phyloP scores from a whole-genome alignment of 2,888 invertebrate species.

The Cepaea hortensis region DNA sequence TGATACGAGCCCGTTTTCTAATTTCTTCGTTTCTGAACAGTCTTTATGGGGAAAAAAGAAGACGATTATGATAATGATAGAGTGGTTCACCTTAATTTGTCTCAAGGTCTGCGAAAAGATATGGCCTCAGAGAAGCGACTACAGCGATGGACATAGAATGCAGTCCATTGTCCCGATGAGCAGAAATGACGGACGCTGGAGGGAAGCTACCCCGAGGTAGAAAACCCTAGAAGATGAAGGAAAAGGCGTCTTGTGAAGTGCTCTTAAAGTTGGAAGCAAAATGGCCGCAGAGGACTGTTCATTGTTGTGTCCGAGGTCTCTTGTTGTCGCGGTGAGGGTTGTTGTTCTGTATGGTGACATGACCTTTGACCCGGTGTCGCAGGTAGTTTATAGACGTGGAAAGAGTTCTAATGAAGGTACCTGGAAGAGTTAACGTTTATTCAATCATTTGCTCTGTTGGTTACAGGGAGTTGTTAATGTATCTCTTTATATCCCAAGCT shows the following conservation, averaged over 20 bases:
- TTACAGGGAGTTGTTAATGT: not conserved
- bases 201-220: slow-evolving; percentile 7
- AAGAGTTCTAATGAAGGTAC: not conserved
- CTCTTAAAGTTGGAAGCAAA: slow-evolving; percentile 29
- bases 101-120: not conserved
- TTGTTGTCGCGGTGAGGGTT: slow-evolving; percentile 12
- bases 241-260: slow-evolving; percentile 17
- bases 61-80: slow-evolving; percentile 42
- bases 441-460: not conserved
- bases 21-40: slow-evolving; percentile 2
- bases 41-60: not conserved
- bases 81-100: slow-evolving; percentile 39
- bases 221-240: slow-evolving; percentile 12
- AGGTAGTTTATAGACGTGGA: not conserved
- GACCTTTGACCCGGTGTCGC: slow-evolving; percentile 25
- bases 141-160: not conserved
- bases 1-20: not conserved
- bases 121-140: slow-evolving; percentile 1
- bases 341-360: slow-evolving; percentile 16
- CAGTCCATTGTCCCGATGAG: slow-evolving; percentile 15
- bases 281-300: slow-evolving; percentile 23
- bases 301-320: slow-evolving; percentile 15
- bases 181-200: slow-evolving; percentile 29
- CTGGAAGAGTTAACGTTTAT: not conserved
- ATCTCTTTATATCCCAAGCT: not conserved